Percentiles rank a stretch among this genome's conserved stretches.
phyloP scores from a whole-genome alignment of 2,797 vertebrate species.

The Vultur gryphus region DNA sequence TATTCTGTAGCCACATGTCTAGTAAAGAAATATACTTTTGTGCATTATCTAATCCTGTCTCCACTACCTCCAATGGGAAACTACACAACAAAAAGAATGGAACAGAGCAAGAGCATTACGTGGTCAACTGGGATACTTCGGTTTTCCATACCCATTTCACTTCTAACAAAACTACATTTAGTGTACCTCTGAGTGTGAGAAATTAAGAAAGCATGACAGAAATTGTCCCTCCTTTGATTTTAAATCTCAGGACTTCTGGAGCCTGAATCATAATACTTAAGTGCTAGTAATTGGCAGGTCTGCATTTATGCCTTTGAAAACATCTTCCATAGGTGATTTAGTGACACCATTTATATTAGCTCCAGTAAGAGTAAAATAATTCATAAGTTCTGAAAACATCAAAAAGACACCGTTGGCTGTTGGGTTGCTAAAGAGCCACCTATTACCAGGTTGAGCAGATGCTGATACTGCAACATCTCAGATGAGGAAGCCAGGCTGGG shows the following conservation, averaged over 20 bases:
- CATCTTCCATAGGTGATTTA: background rate
- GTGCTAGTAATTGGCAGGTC: background rate
- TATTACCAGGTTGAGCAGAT: background rate
- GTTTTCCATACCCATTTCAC: background rate
- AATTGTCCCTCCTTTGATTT: background rate
- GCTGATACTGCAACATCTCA: background rate
- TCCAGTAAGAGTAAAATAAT: background rate
- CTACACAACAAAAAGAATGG: fast-evolving
- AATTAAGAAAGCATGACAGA: background rate
- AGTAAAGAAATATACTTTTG: background rate
- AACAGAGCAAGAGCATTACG: background rate
- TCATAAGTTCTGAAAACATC: background rate
- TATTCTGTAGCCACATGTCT: background rate
- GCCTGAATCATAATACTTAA: background rate
- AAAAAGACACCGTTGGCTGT: background rate
- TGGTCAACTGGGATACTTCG: background rate
- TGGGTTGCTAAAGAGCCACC: background rate
- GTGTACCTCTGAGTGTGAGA: background rate
- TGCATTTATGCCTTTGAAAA: background rate
- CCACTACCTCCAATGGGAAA: background rate
- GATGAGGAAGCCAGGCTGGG: background rate
- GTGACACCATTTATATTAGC: background rate
- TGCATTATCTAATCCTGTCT: background rate
- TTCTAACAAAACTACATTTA: background rate
- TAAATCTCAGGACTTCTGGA: background rate